Conservation (phyloP, 2,113 vertebrate species). For the Lethenteron reissneri region DNA sequence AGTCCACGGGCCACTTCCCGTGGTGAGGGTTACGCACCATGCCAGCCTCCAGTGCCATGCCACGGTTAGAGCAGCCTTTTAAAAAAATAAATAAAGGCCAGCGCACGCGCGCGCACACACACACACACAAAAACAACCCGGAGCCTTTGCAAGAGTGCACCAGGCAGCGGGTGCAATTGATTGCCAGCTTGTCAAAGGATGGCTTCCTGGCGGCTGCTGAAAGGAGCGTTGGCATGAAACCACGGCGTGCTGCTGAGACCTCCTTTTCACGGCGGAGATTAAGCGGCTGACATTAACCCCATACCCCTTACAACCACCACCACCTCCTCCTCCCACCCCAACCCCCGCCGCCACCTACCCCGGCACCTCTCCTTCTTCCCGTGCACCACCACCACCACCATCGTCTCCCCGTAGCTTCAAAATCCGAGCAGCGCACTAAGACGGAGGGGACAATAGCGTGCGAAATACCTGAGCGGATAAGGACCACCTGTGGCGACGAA, state of each 20-base stretch:
- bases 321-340: neutral
- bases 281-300: constrained; percentile 6
- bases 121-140: too few species aligned
- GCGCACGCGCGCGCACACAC: too few species aligned
- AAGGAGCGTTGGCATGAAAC: constrained; percentile 2
- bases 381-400: neutral
- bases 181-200: constrained; percentile 2
- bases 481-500: constrained; percentile 17
- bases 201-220: neutral
- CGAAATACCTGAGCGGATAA: constrained; percentile 46
- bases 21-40: too few species aligned
- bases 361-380: neutral
- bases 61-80: too few species aligned
- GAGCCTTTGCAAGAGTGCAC: too few species aligned
- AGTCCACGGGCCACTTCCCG: too few species aligned
- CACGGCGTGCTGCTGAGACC: constrained; percentile 1
- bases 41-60: too few species aligned
- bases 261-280: constrained; percentile 5
- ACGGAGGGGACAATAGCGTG: constrained; percentile 39
- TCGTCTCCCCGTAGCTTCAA: neutral
- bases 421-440: neutral
- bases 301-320: neutral
- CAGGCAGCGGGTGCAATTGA: neutral
- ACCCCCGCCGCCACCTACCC: neutral
- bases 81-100: too few species aligned